phyloP scores from a whole-genome alignment of 2,113 vertebrate genomes.

The Rhinogobius similis region DNA sequence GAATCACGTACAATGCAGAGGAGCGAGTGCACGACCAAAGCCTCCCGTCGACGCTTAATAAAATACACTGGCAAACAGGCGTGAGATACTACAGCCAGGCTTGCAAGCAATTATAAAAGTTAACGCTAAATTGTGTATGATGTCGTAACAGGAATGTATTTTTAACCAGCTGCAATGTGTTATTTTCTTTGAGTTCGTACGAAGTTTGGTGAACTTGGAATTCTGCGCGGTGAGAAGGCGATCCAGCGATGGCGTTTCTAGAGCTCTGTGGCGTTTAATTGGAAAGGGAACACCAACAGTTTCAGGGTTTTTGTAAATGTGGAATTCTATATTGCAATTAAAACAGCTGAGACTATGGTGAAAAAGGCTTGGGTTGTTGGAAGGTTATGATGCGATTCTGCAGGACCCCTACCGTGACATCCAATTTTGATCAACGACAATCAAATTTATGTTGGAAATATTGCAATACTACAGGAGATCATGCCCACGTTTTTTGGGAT shows the following conservation, averaged over 20 bases:
- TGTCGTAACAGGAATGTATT: neutral
- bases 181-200: neutral
- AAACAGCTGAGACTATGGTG: neutral
- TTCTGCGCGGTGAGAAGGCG: neutral
- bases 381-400: too few species aligned
- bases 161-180: neutral
- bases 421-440: too few species aligned
- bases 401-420: too few species aligned
- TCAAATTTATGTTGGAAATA: too few species aligned
- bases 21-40: slow-evolving; percentile 6
- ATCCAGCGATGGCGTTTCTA: neutral
- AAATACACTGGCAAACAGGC: neutral
- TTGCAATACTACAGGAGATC: too few species aligned
- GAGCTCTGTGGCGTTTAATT: slow-evolving; percentile 1
- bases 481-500: too few species aligned
- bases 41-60: neutral
- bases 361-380: neutral
- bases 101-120: neutral
- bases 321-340: too few species aligned
- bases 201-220: neutral
- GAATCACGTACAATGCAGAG: slow-evolving; percentile 40
- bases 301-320: too few species aligned
- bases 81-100: neutral
- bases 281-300: neutral
- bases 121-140: neutral